These are phyloP conservation scores for Criorhina ranunculi DNA, from an alignment of 2,888 invertebrate genomes.

Conservation along the genomic window DNA sequence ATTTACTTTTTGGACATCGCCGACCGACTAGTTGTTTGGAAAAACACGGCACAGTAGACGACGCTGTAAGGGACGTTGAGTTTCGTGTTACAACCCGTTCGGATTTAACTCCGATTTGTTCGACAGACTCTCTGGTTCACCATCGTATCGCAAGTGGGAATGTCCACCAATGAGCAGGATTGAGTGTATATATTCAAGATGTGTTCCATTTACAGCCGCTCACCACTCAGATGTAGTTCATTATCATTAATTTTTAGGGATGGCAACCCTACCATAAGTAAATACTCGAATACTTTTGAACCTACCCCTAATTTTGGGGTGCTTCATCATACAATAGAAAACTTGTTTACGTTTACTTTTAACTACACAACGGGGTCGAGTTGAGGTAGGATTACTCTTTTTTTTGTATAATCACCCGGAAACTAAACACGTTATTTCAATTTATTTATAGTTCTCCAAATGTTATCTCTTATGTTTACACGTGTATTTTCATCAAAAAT, in stretches of 20 bases:
- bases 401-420: not conserved
- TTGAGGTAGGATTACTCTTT: constrained; percentile 5
- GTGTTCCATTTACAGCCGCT: no score
- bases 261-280: not conserved
- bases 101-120: no score
- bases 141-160: no score
- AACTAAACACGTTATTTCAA: not conserved
- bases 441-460: not conserved
- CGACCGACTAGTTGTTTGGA: no score
- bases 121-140: no score
- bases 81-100: no score
- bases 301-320: constrained; percentile 9
- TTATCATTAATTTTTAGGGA: not conserved
- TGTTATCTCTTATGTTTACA: not conserved
- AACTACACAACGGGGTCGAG: not conserved
- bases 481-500: not conserved
- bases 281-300: not conserved
- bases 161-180: no score
- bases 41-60: no score
- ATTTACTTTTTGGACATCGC: no score
- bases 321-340: not conserved
- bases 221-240: no score
- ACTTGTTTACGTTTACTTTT: constrained; percentile 1
- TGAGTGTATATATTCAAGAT: no score
- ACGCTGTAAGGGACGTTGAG: no score